Base-by-base conservation (phyloP, 2,113 vertebrate species). In the Chiloscyllium plagiosum region DNA sequence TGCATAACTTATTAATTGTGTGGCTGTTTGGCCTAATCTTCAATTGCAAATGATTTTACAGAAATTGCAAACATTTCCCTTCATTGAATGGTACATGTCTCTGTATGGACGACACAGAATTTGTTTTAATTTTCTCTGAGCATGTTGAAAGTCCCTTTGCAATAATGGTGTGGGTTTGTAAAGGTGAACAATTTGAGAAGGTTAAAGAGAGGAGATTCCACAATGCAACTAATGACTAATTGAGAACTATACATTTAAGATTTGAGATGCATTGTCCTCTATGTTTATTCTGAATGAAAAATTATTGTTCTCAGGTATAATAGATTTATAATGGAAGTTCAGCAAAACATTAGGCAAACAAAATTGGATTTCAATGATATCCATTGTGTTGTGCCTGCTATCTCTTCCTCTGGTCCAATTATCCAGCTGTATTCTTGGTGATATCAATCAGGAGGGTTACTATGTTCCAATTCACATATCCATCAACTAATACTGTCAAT, bases 11-110 rank as follows among this genome's bases (percentile, higher is more conserved):
- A 72, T 95, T 72, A 72, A 95, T 95, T 72, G 68, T 68, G 29
- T 52, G 93, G 12, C 92, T 94, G n/a, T 69, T 94, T 94, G 65
- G 92, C 65, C 65, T 69, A 70, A 69, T 69, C 93, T 94, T 69
- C 70, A 70, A 94, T 94, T 8, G 7, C n/a, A 70, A 69, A 47
- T 47, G 12, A 90, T 93, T 61, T 94, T 69, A 68, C 65, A n/a
- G 65, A 3, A 37, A 94, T 94, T 94, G 26, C 65, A 94, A 94
- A 94, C n/a, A 68, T 68, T 70, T 1, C 68, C 93, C 93, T 70
- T 15, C 15, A 26, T 90, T 72, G 68, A 72, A 95, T 29, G 10
- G 24, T 52, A 19, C 72, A 8, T 52, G 66, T 22, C 37, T 37
- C 8, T 50, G 24, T 26, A 1, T 29, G 13, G 42, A 50, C 69